Evolutionary conservation across 2,113 vertebrate genomes (phyloP).

Genomic region (Hypanus sabinus): DNA sequence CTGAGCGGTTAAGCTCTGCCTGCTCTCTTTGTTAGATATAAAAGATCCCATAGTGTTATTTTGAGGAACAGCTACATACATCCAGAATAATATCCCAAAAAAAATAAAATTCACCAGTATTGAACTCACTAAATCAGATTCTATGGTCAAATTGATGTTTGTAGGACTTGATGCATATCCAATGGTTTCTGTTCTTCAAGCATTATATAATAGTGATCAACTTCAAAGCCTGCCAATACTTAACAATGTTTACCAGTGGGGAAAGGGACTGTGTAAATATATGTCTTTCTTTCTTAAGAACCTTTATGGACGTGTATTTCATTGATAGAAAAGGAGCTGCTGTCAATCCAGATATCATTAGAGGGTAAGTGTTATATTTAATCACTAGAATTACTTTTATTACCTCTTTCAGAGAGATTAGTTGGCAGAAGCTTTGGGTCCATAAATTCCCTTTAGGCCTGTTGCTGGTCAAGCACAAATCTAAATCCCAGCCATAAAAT

Average conservation of each 20-base stretch:
- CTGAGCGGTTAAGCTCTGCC: not conserved
- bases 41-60: too few relatives aligned
- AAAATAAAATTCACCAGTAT: too few relatives aligned
- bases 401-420: not conserved
- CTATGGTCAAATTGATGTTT: not conserved
- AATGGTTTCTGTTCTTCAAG: not conserved
- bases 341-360: not conserved
- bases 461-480: not conserved
- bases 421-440: not conserved
- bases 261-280: not conserved
- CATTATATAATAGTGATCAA: not conserved
- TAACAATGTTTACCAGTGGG: not conserved
- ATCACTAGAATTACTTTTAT: not conserved
- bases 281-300: not conserved
- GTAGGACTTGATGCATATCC: not conserved
- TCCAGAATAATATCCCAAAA: too few relatives aligned
- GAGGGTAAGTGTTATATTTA: constrained; percentile 18
- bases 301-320: constrained; percentile 19
- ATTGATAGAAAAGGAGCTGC: not conserved
- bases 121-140: not conserved
- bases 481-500: not conserved
- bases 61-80: too few relatives aligned
- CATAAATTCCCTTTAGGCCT: not conserved
- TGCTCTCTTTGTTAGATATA: too few relatives aligned
- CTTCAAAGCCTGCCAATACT: not conserved